Evolutionary conservation across 2,888 invertebrate species (phyloP), one percentile per base, ranked within the genome.

Genomic region (Timandra comae): DNA sequence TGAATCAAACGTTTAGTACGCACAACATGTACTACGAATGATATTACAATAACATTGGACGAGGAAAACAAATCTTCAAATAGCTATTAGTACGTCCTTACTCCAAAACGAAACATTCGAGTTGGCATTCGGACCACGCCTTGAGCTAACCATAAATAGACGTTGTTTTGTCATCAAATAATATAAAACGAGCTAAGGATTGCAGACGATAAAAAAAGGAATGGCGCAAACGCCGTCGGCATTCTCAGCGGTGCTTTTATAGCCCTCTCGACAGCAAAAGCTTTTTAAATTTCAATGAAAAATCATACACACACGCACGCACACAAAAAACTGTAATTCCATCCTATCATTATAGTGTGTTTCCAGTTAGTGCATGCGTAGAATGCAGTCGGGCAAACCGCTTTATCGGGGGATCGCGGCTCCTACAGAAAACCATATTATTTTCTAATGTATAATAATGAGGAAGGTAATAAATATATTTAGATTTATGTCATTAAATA

Each of bases 251-350:
- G 55, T 57, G 69, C 63, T 67, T 73, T 77, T 74, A 73, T 69
- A 64, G 60, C 51, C 16, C 3, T 51, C 51, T 34, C 11, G 9
- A 26, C 48, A 46, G 49, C 49, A 52, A 67, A 65, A 70, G 74
- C 66, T 67, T 76, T 74, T 74, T 66, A 64, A 69, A 74, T 66
- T 82, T 78, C 73, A 80, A 78, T 80, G 80, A 80, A 79, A 77
- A 78, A 73, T 81, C 77, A 70, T 78, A 71, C 63, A 55, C 62
- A 62, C 61, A 59, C 63, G 51, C 55, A 52, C 48, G 50, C 34
- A 22, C 33, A 50, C 54, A 60, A 79, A 75, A 74, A 78, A 70
- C 64, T 57, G 58, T 52, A 73, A 77, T 82, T 75, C 79, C 73
- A 55, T 52, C 50, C 53, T 50, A 52, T 62, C 63, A 64, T 75